Conservation (phyloP, 2,888 invertebrate genomes). For the Dynastes grantii region DNA sequence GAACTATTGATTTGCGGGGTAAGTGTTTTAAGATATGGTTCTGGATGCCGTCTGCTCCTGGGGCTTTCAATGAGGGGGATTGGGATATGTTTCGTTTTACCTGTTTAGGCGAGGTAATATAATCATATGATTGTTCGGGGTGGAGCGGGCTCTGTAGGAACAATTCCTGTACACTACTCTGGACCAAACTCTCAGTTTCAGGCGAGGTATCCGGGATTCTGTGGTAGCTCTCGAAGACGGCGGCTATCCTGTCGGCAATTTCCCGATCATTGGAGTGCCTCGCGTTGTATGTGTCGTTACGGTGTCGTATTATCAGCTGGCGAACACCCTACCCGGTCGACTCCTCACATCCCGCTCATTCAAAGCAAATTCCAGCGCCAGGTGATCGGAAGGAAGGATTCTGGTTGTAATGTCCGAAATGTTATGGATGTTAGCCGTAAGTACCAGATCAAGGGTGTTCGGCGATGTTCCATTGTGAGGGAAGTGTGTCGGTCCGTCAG, state of each 20-base stretch:
- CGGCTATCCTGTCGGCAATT: background rate
- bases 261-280: background rate
- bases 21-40: background rate
- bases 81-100: background rate
- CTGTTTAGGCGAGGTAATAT: background rate
- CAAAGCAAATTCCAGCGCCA: background rate
- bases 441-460: constrained; percentile 3
- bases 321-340: background rate
- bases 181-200: background rate
- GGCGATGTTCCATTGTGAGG: constrained; percentile 51
- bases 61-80: constrained; percentile 37
- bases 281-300: background rate
- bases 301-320: background rate
- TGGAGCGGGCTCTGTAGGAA: background rate
- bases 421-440: constrained; percentile 40
- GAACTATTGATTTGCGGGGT: constrained; percentile 11
- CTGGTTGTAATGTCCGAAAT: background rate
- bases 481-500: constrained; percentile 44
- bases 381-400: constrained; percentile 26
- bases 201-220: background rate
- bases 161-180: background rate
- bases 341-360: too few species aligned
- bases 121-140: background rate
- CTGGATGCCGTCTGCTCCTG: constrained; percentile 40
- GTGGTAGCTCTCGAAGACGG: background rate